Conservation (phyloP, 2,113 vertebrate genomes). For the Climacteris rufus region DNA sequence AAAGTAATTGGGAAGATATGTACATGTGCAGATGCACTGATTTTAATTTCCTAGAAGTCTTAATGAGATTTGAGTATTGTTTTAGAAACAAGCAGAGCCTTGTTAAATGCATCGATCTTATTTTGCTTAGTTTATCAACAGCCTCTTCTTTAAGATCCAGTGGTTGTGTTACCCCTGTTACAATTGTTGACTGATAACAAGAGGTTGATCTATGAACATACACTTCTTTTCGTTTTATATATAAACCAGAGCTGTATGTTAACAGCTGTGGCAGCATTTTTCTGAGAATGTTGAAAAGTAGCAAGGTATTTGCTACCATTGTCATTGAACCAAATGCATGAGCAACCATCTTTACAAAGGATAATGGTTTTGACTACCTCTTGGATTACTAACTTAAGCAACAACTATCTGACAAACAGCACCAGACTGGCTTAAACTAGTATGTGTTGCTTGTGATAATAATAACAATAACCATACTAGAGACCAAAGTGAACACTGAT, state of each 20-base stretch:
- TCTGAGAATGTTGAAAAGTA: conserved; percentile 37
- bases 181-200: conserved; percentile 45
- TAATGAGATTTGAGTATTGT: conserved; percentile 73
- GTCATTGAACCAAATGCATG: conserved; percentile 44
- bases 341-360: conserved; percentile 50
- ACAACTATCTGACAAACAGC: conserved; percentile 60
- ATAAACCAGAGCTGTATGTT: conserved; percentile 19
- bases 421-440: conserved; percentile 70
- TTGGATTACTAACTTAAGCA: conserved; percentile 64
- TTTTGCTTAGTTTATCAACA: conserved; percentile 60
- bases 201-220: conserved; percentile 52
- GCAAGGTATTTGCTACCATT: conserved; percentile 50
- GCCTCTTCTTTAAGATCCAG: conserved; percentile 63
- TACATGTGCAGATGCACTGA: conserved; percentile 71
- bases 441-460: conserved; percentile 67
- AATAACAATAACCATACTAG: conserved; percentile 70
- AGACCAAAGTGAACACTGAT: conserved; percentile 83
- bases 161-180: conserved; percentile 63
- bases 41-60: conserved; percentile 76
- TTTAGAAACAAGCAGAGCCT: conserved; percentile 67
- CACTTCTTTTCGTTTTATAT: neutral
- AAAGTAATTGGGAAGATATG: conserved; percentile 70
- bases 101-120: conserved; percentile 60
- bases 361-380: conserved; percentile 75
- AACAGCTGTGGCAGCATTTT: conserved; percentile 41